These are phyloP conservation scores for Aethina tumida DNA, from an alignment of 1,140 invertebrate species.

Conservation along the genomic window DNA sequence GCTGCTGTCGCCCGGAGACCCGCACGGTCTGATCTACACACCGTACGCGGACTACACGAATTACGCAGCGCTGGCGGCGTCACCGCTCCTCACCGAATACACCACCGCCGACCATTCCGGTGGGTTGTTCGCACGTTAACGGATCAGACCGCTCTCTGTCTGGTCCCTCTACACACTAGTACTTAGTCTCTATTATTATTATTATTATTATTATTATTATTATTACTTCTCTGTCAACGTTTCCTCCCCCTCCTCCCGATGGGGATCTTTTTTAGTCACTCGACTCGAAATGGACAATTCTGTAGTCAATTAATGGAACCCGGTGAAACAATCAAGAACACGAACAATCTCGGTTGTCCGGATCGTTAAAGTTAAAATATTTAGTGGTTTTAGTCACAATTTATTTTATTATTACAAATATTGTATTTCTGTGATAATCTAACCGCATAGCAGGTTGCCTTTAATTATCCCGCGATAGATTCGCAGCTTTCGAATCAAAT, in stretches of 20 bases:
- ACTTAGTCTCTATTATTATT: slow-evolving; percentile 5
- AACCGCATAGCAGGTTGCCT: slow-evolving; percentile 20
- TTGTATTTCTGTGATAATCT: slow-evolving; percentile 32
- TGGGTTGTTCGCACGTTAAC: slow-evolving; percentile 82
- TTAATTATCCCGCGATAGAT: slow-evolving; percentile 12
- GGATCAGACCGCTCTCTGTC: slow-evolving; percentile 5
- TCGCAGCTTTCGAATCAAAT: slow-evolving; percentile 11
- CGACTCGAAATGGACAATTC: slow-evolving; percentile 1
- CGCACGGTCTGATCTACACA: slow-evolving; percentile 54
- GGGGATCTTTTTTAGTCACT: background rate
- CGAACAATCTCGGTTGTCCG: too few relatives aligned
- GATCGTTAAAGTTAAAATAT: slow-evolving; percentile 8
- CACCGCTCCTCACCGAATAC: slow-evolving; percentile 76
- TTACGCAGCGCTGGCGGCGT: slow-evolving; percentile 73
- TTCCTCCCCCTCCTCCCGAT: background rate
- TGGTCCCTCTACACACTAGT: background rate
- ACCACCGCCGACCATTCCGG: slow-evolving; percentile 80
- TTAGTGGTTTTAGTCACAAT: slow-evolving; percentile 19
- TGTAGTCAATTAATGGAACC: too few relatives aligned
- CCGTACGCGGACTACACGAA: slow-evolving; percentile 82
- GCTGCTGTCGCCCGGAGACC: slow-evolving; percentile 47
- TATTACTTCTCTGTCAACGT: background rate
- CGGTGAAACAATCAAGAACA: too few relatives aligned
- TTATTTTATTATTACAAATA: slow-evolving; percentile 20
- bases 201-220: slow-evolving; percentile 16